These are phyloP conservation scores for Octodon degus DNA, from an alignment of 2,113 vertebrate genomes.

Conservation along the genomic window DNA sequence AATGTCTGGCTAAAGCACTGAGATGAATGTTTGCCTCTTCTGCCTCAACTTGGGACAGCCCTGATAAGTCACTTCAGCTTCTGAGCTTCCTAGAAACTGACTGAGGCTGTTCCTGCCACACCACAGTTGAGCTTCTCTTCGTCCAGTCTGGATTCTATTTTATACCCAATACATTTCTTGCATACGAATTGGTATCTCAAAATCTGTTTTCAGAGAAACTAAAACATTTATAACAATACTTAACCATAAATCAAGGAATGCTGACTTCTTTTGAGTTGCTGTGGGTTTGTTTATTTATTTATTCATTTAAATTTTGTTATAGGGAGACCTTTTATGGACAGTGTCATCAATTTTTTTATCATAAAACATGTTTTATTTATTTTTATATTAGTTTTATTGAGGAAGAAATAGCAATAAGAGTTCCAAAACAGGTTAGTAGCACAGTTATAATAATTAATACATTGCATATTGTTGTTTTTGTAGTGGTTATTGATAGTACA, in stretches of 20 bases:
- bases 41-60: not conserved
- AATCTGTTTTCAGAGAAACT: slow-evolving; percentile 16
- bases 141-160: not conserved
- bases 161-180: not conserved
- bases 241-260: not conserved
- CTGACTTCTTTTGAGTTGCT: not conserved
- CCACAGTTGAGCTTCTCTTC: not conserved
- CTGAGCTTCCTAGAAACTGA: not conserved
- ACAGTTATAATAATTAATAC: too few relatives aligned
- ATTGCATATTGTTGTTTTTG: too few relatives aligned
- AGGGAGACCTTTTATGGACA: not conserved
- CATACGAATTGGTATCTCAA: not conserved
- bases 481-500: too few relatives aligned
- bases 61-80: not conserved
- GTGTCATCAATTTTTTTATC: not conserved
- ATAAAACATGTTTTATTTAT: too few relatives aligned
- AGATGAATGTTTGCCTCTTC: not conserved
- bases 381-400: too few relatives aligned
- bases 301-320: not conserved
- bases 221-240: not conserved
- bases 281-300: not conserved
- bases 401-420: too few relatives aligned
- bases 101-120: not conserved
- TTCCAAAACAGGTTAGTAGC: too few relatives aligned
- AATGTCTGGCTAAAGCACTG: not conserved